Percentiles rank a stretch among this genome's conserved stretches.
Conservation (phyloP, 2,797 vertebrate species). For the Leptodactylus fallax region DNA sequence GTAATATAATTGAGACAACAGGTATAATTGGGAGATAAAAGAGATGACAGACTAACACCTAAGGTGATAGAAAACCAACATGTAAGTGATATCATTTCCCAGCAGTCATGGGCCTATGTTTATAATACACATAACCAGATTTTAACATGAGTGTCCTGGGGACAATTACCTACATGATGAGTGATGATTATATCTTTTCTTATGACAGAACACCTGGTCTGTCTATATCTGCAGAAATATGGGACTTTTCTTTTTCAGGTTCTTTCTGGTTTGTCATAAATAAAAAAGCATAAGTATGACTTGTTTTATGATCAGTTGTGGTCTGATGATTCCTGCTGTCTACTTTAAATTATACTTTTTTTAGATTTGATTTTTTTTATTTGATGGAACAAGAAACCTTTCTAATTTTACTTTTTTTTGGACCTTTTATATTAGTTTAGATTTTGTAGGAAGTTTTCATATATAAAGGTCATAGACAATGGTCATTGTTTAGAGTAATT, state of each 20-base stretch:
- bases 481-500: no score
- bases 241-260: slow-evolving; percentile 1
- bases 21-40: not conserved
- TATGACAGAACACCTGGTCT: slow-evolving; percentile 54
- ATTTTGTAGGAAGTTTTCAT: not conserved
- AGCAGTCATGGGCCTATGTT: slow-evolving; percentile 5
- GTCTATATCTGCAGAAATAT: slow-evolving; percentile 28
- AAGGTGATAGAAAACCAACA: slow-evolving; percentile 22
- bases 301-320: slow-evolving; percentile 3
- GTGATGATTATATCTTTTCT: slow-evolving; percentile 48
- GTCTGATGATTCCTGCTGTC: not conserved
- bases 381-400: not conserved
- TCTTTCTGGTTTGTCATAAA: not conserved
- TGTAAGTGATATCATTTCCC: slow-evolving; percentile 30
- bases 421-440: not conserved
- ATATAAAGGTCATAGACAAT: no score
- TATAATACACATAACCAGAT: slow-evolving; percentile 28
- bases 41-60: slow-evolving; percentile 37
- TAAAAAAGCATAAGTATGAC: not conserved
- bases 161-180: slow-evolving; percentile 50
- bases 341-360: not conserved
- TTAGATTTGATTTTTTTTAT: not conserved
- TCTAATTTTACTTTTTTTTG: not conserved
- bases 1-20: slow-evolving; percentile 25
- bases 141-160: slow-evolving; percentile 28